Conservation (phyloP, 2,797 vertebrate species). For the Hapalemur alaotrensis region DNA sequence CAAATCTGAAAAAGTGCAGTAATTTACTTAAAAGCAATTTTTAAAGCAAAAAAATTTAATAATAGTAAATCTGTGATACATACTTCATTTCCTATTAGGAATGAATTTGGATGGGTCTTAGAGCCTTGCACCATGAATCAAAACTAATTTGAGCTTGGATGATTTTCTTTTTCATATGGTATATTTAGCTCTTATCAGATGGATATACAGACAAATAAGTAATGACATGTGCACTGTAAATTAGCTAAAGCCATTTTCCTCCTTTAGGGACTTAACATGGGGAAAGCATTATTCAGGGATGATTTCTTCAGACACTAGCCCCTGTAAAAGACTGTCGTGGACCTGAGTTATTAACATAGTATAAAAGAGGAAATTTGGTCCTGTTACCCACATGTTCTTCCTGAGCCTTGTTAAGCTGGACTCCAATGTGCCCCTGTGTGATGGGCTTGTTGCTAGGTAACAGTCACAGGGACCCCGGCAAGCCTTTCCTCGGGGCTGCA, state of each 20-base stretch:
- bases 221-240: constrained; percentile 47
- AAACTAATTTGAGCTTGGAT: constrained; percentile 56
- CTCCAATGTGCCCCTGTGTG: constrained; percentile 73
- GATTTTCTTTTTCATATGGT: constrained; percentile 40
- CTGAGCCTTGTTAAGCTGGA: constrained; percentile 79
- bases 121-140: constrained; percentile 48
- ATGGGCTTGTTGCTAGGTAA: constrained; percentile 87
- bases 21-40: constrained; percentile 72
- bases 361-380: constrained; percentile 70
- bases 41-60: constrained; percentile 69
- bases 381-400: constrained; percentile 71
- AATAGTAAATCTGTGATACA: constrained; percentile 56
- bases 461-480: constrained; percentile 80
- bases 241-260: constrained; percentile 47
- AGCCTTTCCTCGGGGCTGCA: constrained; percentile 76
- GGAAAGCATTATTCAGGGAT: not conserved
- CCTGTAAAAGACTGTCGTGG: constrained; percentile 6
- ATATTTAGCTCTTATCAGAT: constrained; percentile 56
- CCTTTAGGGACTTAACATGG: not conserved
- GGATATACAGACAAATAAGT: constrained; percentile 35
- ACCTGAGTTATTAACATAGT: constrained; percentile 61
- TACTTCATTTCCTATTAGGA: constrained; percentile 51
- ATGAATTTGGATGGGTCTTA: constrained; percentile 16
- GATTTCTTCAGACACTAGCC: constrained; percentile 59
- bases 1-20: constrained; percentile 47